Conservation (phyloP, 2,797 vertebrate genomes). For the Sebastes aleutianus region DNA sequence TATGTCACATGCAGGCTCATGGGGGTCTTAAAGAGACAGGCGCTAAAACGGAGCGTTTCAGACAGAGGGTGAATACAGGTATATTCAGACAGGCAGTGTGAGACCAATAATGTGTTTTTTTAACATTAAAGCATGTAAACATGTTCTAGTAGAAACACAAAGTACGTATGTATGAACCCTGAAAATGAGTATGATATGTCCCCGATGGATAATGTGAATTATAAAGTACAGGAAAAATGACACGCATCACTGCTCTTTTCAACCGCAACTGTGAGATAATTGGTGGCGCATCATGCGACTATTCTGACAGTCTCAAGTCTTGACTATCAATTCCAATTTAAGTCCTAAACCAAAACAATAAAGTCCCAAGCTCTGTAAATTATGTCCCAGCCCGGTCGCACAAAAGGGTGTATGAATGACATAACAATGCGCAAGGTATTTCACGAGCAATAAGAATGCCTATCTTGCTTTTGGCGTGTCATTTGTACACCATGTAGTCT, state of each 20-base stretch:
- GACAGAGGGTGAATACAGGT: too few relatives aligned
- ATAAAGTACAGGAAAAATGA: background rate
- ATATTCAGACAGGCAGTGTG: too few relatives aligned
- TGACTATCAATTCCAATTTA: background rate
- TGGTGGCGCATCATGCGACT: background rate
- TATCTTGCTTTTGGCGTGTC: too few relatives aligned
- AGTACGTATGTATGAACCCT: background rate
- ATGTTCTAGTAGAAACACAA: background rate
- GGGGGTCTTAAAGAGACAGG: background rate
- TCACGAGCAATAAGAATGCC: too few relatives aligned
- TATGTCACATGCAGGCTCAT: too few relatives aligned
- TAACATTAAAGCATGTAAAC: background rate
- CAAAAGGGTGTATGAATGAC: too few relatives aligned
- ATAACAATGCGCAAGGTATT: too few relatives aligned
- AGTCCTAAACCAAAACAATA: background rate
- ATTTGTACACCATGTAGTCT: too few relatives aligned
- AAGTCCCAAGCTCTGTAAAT: background rate
- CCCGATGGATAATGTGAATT: background rate
- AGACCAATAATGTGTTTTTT: too few relatives aligned
- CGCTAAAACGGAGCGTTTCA: too few relatives aligned
- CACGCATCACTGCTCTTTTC: background rate
- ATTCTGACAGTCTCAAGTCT: background rate
- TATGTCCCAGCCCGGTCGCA: background rate
- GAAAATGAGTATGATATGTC: background rate
- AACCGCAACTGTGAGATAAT: background rate